Evolutionary conservation across 2,113 vertebrate genomes (phyloP).

Genomic region (Triplophysa tibetana): DNA sequence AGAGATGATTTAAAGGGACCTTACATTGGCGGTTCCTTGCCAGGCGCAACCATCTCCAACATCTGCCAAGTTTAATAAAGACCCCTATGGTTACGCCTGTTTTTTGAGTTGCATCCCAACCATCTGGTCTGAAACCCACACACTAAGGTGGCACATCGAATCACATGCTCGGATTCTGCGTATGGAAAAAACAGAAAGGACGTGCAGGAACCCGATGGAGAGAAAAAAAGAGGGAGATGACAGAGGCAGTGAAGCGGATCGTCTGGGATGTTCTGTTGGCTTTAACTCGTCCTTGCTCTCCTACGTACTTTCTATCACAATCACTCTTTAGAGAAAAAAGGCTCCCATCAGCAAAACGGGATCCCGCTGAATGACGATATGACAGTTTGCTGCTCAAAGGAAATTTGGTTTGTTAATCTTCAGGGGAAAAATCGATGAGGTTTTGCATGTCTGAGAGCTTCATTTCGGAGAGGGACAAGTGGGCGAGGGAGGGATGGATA

Average conservation of each 20-base stretch:
- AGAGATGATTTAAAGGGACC: no score
- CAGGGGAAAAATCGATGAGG: constrained; percentile 45
- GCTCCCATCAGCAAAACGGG: constrained; percentile 42
- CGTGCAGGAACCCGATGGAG: neutral
- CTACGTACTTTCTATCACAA: neutral
- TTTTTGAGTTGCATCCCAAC: neutral
- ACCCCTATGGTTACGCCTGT: neutral
- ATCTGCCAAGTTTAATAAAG: constrained; percentile 8
- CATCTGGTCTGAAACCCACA: constrained; percentile 26
- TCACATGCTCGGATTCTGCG: constrained; percentile 9
- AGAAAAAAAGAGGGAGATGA: constrained; percentile 8
- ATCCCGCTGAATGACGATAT: constrained; percentile 32
- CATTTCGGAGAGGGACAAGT: neutral
- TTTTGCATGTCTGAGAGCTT: constrained; percentile 42
- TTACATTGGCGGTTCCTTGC: no score
- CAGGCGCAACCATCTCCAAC: neutral
- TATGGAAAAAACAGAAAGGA: constrained; percentile 9
- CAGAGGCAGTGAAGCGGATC: constrained; percentile 32
- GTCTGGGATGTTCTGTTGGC: constrained; percentile 30
- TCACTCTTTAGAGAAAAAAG: constrained; percentile 28
- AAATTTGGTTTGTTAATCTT: constrained; percentile 48
- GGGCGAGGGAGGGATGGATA: neutral
- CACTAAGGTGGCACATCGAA: constrained; percentile 4
- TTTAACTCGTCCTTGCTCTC: constrained; percentile 8
- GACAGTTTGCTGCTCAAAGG: constrained; percentile 43